A percentile compares a stretch with the other conserved stretches of the same genome.
Evolutionary conservation across 1,140 invertebrate species (phyloP).

Genomic region (Aleiodes sp.): DNA sequence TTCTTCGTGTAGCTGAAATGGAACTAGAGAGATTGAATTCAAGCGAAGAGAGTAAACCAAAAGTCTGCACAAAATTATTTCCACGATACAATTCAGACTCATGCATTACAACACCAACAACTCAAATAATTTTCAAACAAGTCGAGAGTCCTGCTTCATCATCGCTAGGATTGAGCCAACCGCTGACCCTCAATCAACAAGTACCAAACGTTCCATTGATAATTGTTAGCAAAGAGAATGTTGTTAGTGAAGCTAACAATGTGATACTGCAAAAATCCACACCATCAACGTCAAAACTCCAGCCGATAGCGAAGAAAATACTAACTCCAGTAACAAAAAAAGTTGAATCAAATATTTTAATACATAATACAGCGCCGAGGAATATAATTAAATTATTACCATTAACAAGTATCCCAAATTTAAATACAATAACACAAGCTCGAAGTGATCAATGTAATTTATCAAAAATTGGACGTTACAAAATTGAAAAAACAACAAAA

Average conservation of each 20-base stretch:
- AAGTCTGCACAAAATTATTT: slow-evolving; percentile 45
- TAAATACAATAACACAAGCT: slow-evolving; percentile 2
- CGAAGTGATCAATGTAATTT: neutral
- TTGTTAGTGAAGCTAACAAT: slow-evolving; percentile 30
- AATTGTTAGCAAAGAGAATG: slow-evolving; percentile 43
- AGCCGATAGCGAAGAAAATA: neutral
- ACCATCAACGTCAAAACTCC: neutral
- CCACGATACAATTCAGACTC: slow-evolving; percentile 44
- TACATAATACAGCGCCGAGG: neutral
- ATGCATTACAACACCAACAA: slow-evolving; percentile 32
- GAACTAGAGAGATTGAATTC: slow-evolving; percentile 44
- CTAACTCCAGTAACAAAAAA: neutral
- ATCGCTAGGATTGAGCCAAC: neutral
- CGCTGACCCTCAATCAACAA: too few species aligned
- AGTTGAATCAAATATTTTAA: slow-evolving; percentile 6
- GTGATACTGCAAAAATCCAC: slow-evolving; percentile 4
- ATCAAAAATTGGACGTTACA: slow-evolving; percentile 19
- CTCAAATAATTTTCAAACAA: neutral
- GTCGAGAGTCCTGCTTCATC: neutral
- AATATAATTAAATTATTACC: slow-evolving; percentile 21
- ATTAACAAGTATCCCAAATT: neutral
- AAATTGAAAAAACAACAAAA: slow-evolving; percentile 28
- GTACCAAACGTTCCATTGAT: slow-evolving; percentile 15
- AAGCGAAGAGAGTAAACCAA: slow-evolving; percentile 41
- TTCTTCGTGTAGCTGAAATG: slow-evolving; percentile 45